These are phyloP conservation scores for Rhabditoides inermis DNA, from an alignment of 2,888 invertebrate species.

Conservation along the genomic window DNA sequence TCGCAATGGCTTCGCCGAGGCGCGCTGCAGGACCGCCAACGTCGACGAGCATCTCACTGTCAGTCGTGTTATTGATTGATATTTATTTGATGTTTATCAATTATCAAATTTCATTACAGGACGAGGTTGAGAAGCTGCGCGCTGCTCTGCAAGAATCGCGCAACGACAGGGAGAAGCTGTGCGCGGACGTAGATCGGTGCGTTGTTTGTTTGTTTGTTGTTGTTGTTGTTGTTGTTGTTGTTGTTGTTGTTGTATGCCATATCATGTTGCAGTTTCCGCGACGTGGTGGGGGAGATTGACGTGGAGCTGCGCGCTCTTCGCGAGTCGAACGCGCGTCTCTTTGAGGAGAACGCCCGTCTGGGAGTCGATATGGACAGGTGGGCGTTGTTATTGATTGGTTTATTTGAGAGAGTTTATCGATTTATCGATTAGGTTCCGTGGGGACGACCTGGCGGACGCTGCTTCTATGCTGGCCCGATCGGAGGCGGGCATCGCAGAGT, in stretches of 20 bases:
- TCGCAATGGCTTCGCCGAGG: constrained; percentile 20
- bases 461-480: constrained; percentile 7
- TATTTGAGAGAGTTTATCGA: no score
- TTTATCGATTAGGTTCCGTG: no score
- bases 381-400: no score
- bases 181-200: constrained; percentile 23
- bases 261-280: constrained; percentile 15
- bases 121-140: constrained; percentile 34
- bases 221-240: not conserved
- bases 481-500: constrained; percentile 16
- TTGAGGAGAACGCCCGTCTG: constrained; percentile 25
- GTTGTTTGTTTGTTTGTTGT: no score
- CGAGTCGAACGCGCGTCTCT: constrained; percentile 23
- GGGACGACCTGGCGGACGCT: no score
- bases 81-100: not conserved
- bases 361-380: constrained; percentile 15
- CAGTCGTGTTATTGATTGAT: not conserved
- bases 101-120: constrained; percentile 13
- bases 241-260: no score
- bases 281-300: constrained; percentile 28
- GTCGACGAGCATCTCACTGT: constrained; percentile 4
- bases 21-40: not conserved
- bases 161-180: constrained; percentile 27
- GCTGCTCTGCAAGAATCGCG: constrained; percentile 25
- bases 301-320: constrained; percentile 29